Base-by-base conservation (phyloP, 35 echinoderm and acorn worm species). In the Apostichopus parvimensis region DNA sequence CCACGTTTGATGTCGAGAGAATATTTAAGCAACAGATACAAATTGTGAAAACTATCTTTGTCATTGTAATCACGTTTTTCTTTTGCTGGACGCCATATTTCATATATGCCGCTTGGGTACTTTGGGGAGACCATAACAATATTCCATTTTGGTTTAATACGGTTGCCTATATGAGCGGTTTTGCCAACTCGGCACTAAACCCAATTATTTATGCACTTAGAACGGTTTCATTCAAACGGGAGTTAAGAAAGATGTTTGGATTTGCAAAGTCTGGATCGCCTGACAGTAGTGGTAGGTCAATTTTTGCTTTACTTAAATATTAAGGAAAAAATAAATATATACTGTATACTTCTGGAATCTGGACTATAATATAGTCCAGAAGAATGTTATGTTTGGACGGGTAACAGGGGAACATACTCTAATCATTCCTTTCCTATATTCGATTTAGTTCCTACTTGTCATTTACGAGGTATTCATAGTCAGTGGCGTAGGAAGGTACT, bases 121-220 rank as follows among this genome's bases (percentile, higher is more conserved):
- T 96, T 70, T 80, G 91, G 6, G 17, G 84, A 34, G 93, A 93
- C 2, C 94, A 93, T 55, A 72, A 90, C 25, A 91, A 77, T 0
- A 58, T 99, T 45, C 97, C 97, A 8, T 60, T 90, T 1, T 96
- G 93, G 92, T 90, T 94, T 20, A 99, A 99, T 57, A 84, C 95
- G 4, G 80, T 94, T 56, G 97, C 92, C 9, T 99, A 99, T 70
- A 96, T 95, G 95, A 93, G 92, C 92, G 97, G 97, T 6, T 99
- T 94, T 68, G 64, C 93, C 20, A 96, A 93, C 62, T 99, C 95
- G 14, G 97, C 97, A 0, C 21, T 99, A 18, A 99, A 95, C 80
- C 97, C 97, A 8, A 87, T 99, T 25, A 96, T 99, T 53, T 99
- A 99, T 90, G 93, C 94, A 3, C 94, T 93, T 81, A 34, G 97